Evolutionary conservation across 2,888 invertebrate species (phyloP), one percentile per base, ranked within the genome.

Genomic region (Lingula anatina): DNA sequence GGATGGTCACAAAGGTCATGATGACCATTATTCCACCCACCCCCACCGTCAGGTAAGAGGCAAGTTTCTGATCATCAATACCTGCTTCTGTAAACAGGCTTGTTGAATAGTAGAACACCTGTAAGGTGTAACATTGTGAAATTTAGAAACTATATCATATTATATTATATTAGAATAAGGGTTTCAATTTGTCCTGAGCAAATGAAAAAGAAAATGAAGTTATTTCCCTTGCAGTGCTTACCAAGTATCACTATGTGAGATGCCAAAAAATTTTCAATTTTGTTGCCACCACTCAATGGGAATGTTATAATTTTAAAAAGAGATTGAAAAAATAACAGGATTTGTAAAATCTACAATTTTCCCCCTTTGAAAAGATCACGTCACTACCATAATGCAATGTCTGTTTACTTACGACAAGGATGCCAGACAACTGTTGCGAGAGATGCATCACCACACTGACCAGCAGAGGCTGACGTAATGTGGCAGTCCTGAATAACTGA

Each of bases 31-130:
- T 93, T 61, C 88, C 89, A 51, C 96, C 95, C 2, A 80, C 93
- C 65, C 94, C 95, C 81, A 95, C 93, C 54, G 94, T 95, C 51
- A 95, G 92, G 75, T 93, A 94, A 80, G 92, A 91, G 62, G 95
- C 94, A n/a, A n/a, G n/a, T 64, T 87, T 87, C 71, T 90, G 88
- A 2, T 54, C 48, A 52, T 88, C 85, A 70, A 96, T 81, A 44
- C 95, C 95, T 54, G 94, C 91, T 66, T 86, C 88, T 65, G 85
- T 86, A 80, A 95, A 96, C 68, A 96, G 83, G 66, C 84, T 88
- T 56, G 93, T 92, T 51, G 96, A 96, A 80, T 96, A 96, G 81
- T 95, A 96, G 80, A 96, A 92, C 62, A 96, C 90, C 91, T 91
- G 79, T 1, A 65, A 61, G 18, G 21, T 37, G 49, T 39, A 41